A percentile compares a stretch with the other conserved stretches of the same genome.
phyloP scores from a whole-genome alignment of 2,113 vertebrate genomes.

The Seriola aureovittata region DNA sequence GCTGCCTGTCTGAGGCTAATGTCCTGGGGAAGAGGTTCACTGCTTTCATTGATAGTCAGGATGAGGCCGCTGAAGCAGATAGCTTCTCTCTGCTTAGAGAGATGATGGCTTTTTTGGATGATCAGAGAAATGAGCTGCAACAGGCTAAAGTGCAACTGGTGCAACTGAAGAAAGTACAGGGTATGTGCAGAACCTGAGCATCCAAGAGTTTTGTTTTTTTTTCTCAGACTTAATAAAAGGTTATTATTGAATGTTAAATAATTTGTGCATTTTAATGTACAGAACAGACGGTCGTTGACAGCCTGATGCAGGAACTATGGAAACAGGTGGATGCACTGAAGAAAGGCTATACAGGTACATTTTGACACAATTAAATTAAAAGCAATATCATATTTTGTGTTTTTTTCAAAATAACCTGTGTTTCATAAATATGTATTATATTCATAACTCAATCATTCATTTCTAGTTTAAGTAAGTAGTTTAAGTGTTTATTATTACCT shows the following conservation, averaged over 20 bases:
- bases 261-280: background rate
- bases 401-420: background rate
- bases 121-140: constrained; percentile 48
- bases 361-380: background rate
- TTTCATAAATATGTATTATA: background rate
- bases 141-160: constrained; percentile 31
- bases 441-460: background rate
- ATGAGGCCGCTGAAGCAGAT: constrained; percentile 40
- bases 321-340: constrained; percentile 3
- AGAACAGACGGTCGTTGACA: background rate
- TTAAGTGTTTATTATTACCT: background rate
- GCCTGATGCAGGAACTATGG: background rate
- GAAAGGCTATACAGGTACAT: constrained; percentile 34
- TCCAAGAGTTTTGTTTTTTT: background rate
- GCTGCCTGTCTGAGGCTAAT: constrained; percentile 42
- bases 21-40: constrained; percentile 39
- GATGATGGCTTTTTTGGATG: constrained; percentile 38
- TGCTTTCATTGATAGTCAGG: constrained; percentile 24
- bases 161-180: constrained; percentile 20
- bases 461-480: background rate
- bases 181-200: background rate
- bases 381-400: background rate
- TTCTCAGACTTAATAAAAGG: background rate
- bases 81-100: constrained; percentile 30
- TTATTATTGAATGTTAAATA: background rate